Percentiles rank a stretch among this genome's conserved stretches.
Conservation (phyloP, 2,888 invertebrate genomes). For the Kryphioiulus occultus region DNA sequence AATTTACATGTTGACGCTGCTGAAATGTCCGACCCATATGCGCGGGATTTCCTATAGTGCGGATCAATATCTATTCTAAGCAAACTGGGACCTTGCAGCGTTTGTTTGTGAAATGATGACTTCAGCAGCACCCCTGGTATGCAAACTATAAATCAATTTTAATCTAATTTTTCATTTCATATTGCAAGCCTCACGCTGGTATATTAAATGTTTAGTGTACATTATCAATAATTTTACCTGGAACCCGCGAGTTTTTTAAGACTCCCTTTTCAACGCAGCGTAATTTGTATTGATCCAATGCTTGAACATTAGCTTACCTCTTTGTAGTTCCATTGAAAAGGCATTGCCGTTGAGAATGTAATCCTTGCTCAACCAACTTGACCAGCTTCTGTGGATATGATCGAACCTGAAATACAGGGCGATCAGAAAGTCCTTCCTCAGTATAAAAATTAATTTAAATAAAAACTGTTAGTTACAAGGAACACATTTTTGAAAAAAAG, state of each 20-base stretch:
- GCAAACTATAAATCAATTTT: not conserved
- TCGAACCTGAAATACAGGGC: no score
- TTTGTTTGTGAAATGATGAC: constrained; percentile 18
- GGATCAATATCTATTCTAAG: not conserved
- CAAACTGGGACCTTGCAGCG: not conserved
- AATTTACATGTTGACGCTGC: not conserved
- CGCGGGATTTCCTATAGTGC: not conserved
- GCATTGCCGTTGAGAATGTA: no score
- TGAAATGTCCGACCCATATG: not conserved
- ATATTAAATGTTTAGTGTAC: not conserved
- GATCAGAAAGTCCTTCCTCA: no score
- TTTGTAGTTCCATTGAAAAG: no score
- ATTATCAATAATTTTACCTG: not conserved
- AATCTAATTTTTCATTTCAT: not conserved
- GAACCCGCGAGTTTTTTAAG: not conserved
- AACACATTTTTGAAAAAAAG: no score
- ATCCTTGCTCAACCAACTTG: no score
- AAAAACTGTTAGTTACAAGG: no score
- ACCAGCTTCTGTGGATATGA: no score
- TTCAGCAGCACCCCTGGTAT: no score
- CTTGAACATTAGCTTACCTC: not conserved
- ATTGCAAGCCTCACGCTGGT: not conserved
- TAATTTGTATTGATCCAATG: not conserved
- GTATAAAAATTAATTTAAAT: no score
- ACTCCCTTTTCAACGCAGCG: not conserved